Percentiles rank a stretch among this genome's conserved stretches.
These are phyloP conservation scores for Caenorhabditis macrosperma DNA, from an alignment of 2,888 invertebrate genomes.

Conservation along the genomic window DNA sequence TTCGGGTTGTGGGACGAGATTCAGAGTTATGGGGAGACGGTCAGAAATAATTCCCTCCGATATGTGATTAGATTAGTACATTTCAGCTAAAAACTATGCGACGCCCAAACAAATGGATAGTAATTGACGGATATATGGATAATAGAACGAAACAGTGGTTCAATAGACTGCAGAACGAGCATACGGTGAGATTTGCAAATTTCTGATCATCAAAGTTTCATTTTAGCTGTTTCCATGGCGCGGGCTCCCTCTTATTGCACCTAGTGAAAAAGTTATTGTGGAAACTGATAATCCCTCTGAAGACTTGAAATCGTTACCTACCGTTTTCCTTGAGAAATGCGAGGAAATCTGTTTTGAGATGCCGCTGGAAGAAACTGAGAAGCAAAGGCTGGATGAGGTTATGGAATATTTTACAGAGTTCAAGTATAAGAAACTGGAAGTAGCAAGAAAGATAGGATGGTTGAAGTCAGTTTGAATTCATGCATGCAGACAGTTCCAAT, in stretches of 20 bases:
- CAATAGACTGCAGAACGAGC: slow-evolving; percentile 14
- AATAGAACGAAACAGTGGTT: slow-evolving; percentile 33
- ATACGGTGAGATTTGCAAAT: slow-evolving; percentile 31
- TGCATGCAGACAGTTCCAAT: neutral
- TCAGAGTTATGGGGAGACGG: slow-evolving; percentile 35
- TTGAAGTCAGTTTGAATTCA: neutral
- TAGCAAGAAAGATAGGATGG: slow-evolving; percentile 14
- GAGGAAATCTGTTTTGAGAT: neutral
- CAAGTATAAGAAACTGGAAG: slow-evolving; percentile 17
- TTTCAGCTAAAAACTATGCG: slow-evolving; percentile 30
- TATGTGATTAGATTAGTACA: no score
- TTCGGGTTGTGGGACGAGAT: slow-evolving; percentile 51
- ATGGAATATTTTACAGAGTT: slow-evolving; percentile 26
- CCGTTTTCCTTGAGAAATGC: slow-evolving; percentile 9
- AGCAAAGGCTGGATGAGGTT: slow-evolving; percentile 21
- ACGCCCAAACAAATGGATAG: slow-evolving; percentile 49
- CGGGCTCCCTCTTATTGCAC: slow-evolving; percentile 34
- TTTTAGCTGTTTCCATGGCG: slow-evolving; percentile 42
- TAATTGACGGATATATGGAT: slow-evolving; percentile 46
- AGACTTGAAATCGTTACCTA: slow-evolving; percentile 29
- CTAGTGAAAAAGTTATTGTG: slow-evolving; percentile 35
- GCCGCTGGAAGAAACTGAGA: slow-evolving; percentile 2
- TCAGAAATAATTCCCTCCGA: no score
- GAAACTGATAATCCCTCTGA: slow-evolving; percentile 34
- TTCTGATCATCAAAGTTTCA: no score